Percentiles rank a stretch among this genome's conserved stretches.
phyloP scores from a whole-genome alignment of 2,888 invertebrate species.

The Lutraria lutraria region DNA sequence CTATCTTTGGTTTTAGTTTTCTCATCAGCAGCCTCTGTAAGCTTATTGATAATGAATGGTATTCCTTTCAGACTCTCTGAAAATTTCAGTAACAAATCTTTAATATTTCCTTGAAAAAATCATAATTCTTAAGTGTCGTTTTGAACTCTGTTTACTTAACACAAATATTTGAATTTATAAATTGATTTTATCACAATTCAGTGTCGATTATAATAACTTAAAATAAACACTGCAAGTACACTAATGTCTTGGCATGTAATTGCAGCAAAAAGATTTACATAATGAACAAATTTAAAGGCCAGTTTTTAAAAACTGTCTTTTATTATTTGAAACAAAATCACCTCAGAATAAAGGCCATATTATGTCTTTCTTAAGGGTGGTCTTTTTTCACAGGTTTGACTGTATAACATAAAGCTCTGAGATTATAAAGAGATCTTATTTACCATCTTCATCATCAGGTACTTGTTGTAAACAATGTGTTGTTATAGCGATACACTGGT shows the following conservation, averaged over 20 bases:
- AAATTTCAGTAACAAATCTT: neutral
- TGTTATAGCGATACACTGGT: conserved; percentile 80
- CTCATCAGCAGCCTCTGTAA: neutral
- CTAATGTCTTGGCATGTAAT: too few relatives aligned
- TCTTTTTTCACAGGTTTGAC: too few relatives aligned
- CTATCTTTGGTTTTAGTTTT: neutral
- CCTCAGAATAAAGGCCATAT: too few relatives aligned
- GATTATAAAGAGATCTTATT: neutral
- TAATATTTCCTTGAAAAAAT: neutral
- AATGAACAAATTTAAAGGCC: too few relatives aligned
- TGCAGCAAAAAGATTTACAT: too few relatives aligned
- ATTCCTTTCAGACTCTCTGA: neutral
- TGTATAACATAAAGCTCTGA: neutral
- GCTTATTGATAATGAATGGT: neutral
- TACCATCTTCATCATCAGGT: conserved; percentile 81
- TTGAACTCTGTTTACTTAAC: neutral
- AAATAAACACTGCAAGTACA: too few relatives aligned
- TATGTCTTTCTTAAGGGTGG: too few relatives aligned
- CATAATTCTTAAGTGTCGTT: neutral
- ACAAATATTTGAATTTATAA: neutral
- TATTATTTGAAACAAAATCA: too few relatives aligned
- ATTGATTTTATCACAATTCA: too few relatives aligned
- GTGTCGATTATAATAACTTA: too few relatives aligned
- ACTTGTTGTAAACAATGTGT: conserved; percentile 81
- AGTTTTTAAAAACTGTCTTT: too few relatives aligned